A percentile compares a stretch with the other conserved stretches of the same genome.
phyloP scores from a whole-genome alignment of 2,888 invertebrate species.

The Thera britannica region DNA sequence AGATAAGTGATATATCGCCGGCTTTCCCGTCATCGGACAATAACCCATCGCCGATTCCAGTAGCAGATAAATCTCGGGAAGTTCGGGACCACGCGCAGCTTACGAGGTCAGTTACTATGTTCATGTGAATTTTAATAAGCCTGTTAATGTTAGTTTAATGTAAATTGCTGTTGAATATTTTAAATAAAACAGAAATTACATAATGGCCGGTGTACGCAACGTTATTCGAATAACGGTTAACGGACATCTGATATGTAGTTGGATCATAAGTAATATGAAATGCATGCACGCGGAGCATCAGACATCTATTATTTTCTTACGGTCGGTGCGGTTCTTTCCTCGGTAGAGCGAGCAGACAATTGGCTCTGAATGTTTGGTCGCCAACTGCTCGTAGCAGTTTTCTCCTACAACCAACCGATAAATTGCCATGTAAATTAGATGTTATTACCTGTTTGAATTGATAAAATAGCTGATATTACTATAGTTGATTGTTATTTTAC shows the following conservation, averaged over 20 bases:
- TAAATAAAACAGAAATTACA: not conserved
- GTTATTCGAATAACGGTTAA: slow-evolving; percentile 22
- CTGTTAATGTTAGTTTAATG: not conserved
- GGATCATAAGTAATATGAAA: slow-evolving; percentile 27
- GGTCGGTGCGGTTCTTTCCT: slow-evolving; percentile 61
- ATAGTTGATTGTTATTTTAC: slow-evolving; percentile 21
- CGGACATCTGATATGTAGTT: slow-evolving; percentile 43
- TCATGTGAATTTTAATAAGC: not conserved
- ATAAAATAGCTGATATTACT: slow-evolving; percentile 35
- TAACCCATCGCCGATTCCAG: slow-evolving; percentile 42
- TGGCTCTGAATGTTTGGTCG: slow-evolving; percentile 67
- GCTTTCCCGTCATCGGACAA: slow-evolving; percentile 56
- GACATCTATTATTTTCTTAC: slow-evolving; percentile 60
- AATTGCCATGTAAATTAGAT: slow-evolving; percentile 53
- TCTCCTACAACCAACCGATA: slow-evolving; percentile 62
- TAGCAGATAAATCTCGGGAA: slow-evolving; percentile 49
- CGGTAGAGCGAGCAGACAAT: slow-evolving; percentile 70
- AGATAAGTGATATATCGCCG: slow-evolving; percentile 57
- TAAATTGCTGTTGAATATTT: not conserved
- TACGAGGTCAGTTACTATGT: slow-evolving; percentile 49
- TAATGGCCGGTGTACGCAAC: not conserved
- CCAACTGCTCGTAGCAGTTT: slow-evolving; percentile 57
- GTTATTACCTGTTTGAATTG: slow-evolving; percentile 40
- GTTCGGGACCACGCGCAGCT: slow-evolving; percentile 43
- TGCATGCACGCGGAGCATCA: slow-evolving; percentile 49